Conservation (phyloP, 1,140 invertebrate genomes). For the Drosophila bifasciata region DNA sequence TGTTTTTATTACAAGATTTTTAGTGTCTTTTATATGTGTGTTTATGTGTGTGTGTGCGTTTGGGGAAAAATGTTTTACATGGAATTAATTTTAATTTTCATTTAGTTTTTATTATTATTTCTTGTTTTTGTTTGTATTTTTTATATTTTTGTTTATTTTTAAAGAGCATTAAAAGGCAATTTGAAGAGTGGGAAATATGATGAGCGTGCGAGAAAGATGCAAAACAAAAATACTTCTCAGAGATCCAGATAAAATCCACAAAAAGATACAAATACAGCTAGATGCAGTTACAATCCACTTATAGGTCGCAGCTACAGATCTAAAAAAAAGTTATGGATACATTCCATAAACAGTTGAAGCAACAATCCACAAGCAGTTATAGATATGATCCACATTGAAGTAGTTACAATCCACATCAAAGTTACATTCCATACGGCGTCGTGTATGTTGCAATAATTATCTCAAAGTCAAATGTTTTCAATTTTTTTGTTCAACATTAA, state of each 20-base stretch:
- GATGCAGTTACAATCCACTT: constrained; percentile 27
- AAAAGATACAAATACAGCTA: constrained; percentile 24
- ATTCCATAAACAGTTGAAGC: too few species aligned
- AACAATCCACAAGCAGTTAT: constrained; percentile 1
- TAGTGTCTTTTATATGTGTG: constrained; percentile 12
- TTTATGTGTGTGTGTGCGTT: constrained; percentile 24
- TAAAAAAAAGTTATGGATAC: too few species aligned
- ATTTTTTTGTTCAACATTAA: neutral
- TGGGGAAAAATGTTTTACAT: constrained; percentile 28
- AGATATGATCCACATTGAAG: constrained; percentile 29
- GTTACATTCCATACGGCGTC: neutral
- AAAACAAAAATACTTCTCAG: too few species aligned
- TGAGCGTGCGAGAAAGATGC: too few species aligned
- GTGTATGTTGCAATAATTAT: constrained; percentile 69
- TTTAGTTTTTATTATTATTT: constrained; percentile 26
- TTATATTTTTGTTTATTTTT: constrained; percentile 64
- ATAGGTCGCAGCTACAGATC: constrained; percentile 1
- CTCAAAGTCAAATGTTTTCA: constrained; percentile 16
- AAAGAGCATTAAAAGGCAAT: constrained; percentile 58
- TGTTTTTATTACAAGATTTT: constrained; percentile 56
- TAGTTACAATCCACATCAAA: too few species aligned
- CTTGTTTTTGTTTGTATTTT: constrained; percentile 66
- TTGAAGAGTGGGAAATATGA: constrained; percentile 17
- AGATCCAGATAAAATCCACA: constrained; percentile 48
- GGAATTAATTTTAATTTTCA: constrained; percentile 41